Conservation (phyloP, 2,888 invertebrate species). For the Stramonita haemastoma region DNA sequence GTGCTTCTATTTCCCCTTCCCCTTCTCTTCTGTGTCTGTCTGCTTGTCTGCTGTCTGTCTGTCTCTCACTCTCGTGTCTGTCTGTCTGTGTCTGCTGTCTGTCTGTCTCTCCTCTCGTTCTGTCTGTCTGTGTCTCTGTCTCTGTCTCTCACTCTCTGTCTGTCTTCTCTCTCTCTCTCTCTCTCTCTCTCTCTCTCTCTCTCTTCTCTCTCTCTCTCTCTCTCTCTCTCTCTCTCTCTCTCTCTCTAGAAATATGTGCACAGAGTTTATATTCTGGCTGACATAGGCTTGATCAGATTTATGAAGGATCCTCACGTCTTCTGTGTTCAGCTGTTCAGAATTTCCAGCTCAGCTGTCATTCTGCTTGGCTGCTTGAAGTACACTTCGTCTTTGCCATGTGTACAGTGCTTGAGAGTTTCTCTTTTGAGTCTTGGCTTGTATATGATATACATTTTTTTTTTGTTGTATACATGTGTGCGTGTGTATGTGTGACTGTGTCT, state of each 20-base stretch:
- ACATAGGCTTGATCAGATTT: not conserved
- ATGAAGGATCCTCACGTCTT: not conserved
- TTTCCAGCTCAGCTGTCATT: too few relatives aligned
- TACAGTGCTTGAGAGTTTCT: too few relatives aligned
- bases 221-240: not conserved
- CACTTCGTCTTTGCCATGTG: too few relatives aligned
- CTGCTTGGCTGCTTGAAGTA: too few relatives aligned
- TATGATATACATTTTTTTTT: too few relatives aligned
- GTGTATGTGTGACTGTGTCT: too few relatives aligned
- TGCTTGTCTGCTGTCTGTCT: not conserved
- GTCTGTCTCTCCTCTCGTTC: not conserved
- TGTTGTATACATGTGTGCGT: too few relatives aligned
- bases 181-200: not conserved
- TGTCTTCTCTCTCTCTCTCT: not conserved
- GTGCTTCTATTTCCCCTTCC: not conserved
- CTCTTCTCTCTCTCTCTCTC: not conserved
- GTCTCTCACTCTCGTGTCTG: not conserved
- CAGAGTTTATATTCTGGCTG: not conserved
- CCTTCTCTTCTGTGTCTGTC: not conserved
- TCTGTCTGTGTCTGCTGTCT: not conserved
- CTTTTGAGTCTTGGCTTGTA: too few relatives aligned
- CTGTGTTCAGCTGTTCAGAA: too few relatives aligned
- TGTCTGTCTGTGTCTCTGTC: not conserved
- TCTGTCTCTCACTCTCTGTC: not conserved
- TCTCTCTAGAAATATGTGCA: not conserved